Conservation (phyloP, 2,888 invertebrate genomes). For the Belgica antarctica region DNA sequence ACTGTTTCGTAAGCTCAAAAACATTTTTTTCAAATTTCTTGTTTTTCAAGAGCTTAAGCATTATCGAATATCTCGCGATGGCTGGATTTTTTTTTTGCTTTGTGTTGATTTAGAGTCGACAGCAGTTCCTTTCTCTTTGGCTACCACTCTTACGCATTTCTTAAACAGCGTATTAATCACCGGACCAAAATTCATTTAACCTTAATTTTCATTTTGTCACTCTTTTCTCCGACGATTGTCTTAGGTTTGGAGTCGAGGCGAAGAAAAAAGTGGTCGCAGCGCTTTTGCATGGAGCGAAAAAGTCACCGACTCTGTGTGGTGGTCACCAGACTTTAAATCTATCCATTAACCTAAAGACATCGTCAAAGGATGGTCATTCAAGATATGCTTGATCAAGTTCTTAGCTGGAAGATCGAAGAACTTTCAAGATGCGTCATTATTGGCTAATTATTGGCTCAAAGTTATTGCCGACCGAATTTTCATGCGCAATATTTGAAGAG, state of each 20-base stretch:
- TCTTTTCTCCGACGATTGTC: background rate
- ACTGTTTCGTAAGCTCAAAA: background rate
- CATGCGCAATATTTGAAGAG: background rate
- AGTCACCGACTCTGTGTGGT: no score
- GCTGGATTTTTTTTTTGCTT: no score
- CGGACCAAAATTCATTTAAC: background rate
- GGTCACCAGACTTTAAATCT: background rate
- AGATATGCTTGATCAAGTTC: no score
- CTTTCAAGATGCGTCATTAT: no score
- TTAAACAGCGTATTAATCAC: background rate
- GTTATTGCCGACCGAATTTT: background rate
- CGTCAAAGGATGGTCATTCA: no score
- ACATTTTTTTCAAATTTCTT: conserved; percentile 3
- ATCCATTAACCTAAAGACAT: background rate
- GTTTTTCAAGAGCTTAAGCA: background rate
- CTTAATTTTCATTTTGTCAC: conserved; percentile 27
- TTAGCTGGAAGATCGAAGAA: no score
- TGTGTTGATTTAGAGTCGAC: background rate
- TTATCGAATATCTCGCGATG: no score
- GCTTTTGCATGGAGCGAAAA: no score
- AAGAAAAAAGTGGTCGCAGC: no score
- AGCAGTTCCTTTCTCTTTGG: conserved; percentile 23
- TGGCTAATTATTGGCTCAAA: background rate
- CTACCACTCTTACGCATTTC: conserved; percentile 18
- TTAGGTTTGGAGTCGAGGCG: no score